Evolutionary conservation across 92 coral and sea anemone genomes (phyloP), one percentile per base, ranked within the genome.

Genomic region (Metridium senile): DNA sequence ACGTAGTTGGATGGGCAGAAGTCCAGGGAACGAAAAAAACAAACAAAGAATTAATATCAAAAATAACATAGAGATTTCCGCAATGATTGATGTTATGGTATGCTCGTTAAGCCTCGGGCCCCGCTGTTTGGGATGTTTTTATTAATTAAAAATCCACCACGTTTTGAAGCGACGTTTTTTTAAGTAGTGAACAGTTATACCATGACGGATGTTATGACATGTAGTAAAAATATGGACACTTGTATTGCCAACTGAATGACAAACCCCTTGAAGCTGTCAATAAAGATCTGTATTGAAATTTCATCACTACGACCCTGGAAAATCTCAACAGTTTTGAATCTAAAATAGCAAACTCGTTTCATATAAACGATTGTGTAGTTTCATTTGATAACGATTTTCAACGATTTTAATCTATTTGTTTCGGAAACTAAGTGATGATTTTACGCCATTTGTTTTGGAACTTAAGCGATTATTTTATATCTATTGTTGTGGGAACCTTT

Each of bases 261-360:
- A 73, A 33, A 19, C 67, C 58, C 56, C 78, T 73, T 52, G 3
- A n/a, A 33, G 17, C 28, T 73, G 68, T 73, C 78, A 73, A 73
- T 73, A 20, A 57, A n/a, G 68, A 57, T 73, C 65, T 57, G 53
- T 28, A 57, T 43, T 33, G 67, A 73, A 21, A 73, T 73, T 62
- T 73, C 78, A 57, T 53, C 76, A 66, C 49, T 59, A 3, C 30
- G 33, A 21, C 32, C 34, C 25, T 73, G 78, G 35, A 3, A 43
- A 73, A 57, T 73, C 68, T 58, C 35, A 54, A 4, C 49, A 13
- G 13, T 6, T 1, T 32, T 33, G 33, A 26, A 16, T 54, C 64
- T 4, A 39, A 39, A 39, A n/a, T n/a, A n/a, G n/a, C n/a, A n/a
- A n/a, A n/a, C n/a, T n/a, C n/a, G n/a, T n/a, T n/a, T n/a, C n/a